Conservation (phyloP, 1,140 invertebrate species). For the Augochlora pura region DNA sequence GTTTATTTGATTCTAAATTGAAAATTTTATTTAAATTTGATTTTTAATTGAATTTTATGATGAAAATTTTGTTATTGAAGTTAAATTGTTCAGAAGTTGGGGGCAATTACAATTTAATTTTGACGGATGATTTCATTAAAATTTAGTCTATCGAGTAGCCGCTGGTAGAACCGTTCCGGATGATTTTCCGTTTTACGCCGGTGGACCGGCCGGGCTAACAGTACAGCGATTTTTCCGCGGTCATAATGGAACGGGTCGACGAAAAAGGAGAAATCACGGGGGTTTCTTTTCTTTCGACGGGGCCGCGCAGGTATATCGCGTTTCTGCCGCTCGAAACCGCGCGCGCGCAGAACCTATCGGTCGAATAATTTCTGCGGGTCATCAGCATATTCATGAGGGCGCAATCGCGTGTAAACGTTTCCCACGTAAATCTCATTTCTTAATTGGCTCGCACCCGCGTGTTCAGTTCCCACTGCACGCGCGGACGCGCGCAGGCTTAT, state of each 20-base stretch:
- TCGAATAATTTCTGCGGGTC: conserved; percentile 32
- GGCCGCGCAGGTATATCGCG: neutral
- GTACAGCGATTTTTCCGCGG: neutral
- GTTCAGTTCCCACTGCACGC: conserved; percentile 7
- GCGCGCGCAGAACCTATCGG: neutral
- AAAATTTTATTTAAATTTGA: too few relatives aligned
- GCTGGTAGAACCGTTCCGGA: too few relatives aligned
- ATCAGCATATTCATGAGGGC: conserved; percentile 41
- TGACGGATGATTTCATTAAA: too few relatives aligned
- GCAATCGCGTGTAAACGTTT: conserved; percentile 28
- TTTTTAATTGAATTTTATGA: too few relatives aligned
- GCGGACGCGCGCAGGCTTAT: conserved; percentile 6
- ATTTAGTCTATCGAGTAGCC: too few relatives aligned
- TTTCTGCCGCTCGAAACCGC: neutral
- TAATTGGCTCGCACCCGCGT: conserved; percentile 23
- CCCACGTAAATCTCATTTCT: conserved; percentile 47
- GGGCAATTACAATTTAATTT: too few relatives aligned
- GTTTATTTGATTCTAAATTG: too few relatives aligned
- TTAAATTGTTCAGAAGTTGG: too few relatives aligned
- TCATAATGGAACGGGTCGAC: neutral
- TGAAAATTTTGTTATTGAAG: too few relatives aligned
- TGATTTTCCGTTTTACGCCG: neutral
- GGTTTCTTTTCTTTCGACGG: too few relatives aligned
- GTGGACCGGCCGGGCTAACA: neutral
- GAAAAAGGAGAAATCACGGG: neutral